These are phyloP conservation scores for Pomphorhynchus laevis DNA, from an alignment of 1,140 invertebrate species.

Conservation along the genomic window DNA sequence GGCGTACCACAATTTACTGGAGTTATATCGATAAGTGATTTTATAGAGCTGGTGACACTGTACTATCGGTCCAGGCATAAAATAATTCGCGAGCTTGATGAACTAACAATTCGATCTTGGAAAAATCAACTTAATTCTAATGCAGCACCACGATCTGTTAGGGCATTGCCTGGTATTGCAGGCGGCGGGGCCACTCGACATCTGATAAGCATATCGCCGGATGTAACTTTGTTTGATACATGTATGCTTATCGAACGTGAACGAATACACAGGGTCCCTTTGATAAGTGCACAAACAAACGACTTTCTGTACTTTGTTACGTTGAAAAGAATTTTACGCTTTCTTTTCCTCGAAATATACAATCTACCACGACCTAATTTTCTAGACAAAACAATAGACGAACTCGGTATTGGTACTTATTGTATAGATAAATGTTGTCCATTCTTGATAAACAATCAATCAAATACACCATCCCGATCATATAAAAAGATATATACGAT, in stretches of 20 bases:
- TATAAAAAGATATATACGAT: too few species aligned
- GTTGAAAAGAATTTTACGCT: background rate
- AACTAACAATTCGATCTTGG: too few species aligned
- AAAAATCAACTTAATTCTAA: too few species aligned
- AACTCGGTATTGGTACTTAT: background rate
- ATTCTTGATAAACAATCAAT: background rate
- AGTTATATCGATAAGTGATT: background rate
- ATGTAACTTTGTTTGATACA: too few species aligned
- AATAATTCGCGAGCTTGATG: too few species aligned
- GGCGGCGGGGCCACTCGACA: too few species aligned
- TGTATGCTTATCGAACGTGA: background rate
- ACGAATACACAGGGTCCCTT: background rate
- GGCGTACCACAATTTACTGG: background rate
- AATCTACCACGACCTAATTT: background rate
- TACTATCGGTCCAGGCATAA: too few species aligned
- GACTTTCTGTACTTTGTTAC: background rate
- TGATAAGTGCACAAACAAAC: background rate
- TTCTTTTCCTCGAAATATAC: background rate
- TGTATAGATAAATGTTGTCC: too few species aligned
- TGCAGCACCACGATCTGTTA: too few species aligned
- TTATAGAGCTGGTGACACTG: background rate
- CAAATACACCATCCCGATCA: too few species aligned
- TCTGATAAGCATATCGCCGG: too few species aligned
- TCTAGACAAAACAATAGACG: background rate
- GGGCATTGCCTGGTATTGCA: too few species aligned